Evolutionary conservation across 2,888 invertebrate species (phyloP).

Genomic region (Pyrrhosoma nymphula): DNA sequence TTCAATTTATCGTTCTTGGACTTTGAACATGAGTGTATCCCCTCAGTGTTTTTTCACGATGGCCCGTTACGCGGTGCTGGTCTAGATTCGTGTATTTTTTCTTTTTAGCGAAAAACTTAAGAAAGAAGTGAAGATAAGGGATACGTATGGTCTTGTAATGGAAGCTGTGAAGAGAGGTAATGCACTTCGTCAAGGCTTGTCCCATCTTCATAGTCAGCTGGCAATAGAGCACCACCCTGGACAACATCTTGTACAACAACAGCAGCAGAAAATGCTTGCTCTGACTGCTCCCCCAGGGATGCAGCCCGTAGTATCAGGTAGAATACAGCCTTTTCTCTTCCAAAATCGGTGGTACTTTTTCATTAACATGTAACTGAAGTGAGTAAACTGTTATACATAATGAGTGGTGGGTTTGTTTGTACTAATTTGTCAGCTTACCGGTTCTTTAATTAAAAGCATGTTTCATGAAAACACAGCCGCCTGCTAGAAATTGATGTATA

Average conservation of each 20-base stretch:
- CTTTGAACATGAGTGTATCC: too few species aligned
- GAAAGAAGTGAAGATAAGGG: conserved; percentile 87
- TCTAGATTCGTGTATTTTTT: not conserved
- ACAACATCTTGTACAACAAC: conserved; percentile 22
- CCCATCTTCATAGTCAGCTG: conserved; percentile 77
- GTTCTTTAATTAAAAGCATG: too few species aligned
- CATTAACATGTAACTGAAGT: too few species aligned
- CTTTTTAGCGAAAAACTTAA: conserved; percentile 85
- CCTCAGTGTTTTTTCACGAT: too few species aligned
- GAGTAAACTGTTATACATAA: too few species aligned
- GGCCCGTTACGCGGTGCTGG: not conserved
- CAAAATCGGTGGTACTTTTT: not conserved
- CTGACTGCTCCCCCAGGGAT: conserved; percentile 41
- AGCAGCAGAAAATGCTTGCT: conserved; percentile 57
- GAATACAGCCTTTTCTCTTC: not conserved
- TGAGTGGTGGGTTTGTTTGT: too few species aligned
- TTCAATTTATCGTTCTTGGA: not conserved
- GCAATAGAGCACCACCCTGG: conserved; percentile 75
- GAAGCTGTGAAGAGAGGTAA: conserved; percentile 86
- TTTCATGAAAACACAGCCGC: too few species aligned
- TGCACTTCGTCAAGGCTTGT: conserved; percentile 77
- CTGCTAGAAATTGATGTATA: too few species aligned
- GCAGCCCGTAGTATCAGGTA: not conserved
- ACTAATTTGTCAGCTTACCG: too few species aligned
- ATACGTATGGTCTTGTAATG: conserved; percentile 92